Conservation (phyloP, 2,888 invertebrate genomes). For the Automeris io region DNA sequence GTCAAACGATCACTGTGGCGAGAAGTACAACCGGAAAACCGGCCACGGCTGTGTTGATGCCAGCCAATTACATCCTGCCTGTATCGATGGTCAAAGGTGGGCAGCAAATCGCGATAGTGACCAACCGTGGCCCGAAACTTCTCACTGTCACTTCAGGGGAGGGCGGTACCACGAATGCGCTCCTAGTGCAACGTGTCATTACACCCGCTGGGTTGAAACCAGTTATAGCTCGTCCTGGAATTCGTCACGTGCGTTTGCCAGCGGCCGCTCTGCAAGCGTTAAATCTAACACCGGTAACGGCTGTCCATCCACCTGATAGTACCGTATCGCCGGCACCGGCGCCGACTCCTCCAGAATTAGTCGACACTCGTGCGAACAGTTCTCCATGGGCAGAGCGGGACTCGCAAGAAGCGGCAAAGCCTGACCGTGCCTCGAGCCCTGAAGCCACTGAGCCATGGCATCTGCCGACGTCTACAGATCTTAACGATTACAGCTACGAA, state of each 20-base stretch:
- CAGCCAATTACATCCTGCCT: slow-evolving; percentile 84
- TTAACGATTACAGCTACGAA: slow-evolving; percentile 60
- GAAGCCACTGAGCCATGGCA: slow-evolving; percentile 65
- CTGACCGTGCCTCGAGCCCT: slow-evolving; percentile 53
- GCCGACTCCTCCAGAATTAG: slow-evolving; percentile 53
- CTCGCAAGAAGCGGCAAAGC: slow-evolving; percentile 39
- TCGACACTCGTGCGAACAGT: slow-evolving; percentile 51
- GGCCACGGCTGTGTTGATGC: slow-evolving; percentile 81
- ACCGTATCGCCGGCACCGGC: slow-evolving; percentile 47
- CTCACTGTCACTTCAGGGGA: slow-evolving; percentile 64
- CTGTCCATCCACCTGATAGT: slow-evolving; percentile 50
- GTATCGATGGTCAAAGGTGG: slow-evolving; percentile 84
- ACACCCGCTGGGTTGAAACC: slow-evolving; percentile 79
- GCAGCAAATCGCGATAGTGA: slow-evolving; percentile 84
- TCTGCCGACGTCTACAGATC: slow-evolving; percentile 45
- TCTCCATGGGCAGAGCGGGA: slow-evolving; percentile 61
- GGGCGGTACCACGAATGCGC: slow-evolving; percentile 76
- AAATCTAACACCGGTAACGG: slow-evolving; percentile 46
- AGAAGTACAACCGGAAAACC: slow-evolving; percentile 79
- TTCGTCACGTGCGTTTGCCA: slow-evolving; percentile 70
- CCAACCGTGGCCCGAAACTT: slow-evolving; percentile 79
- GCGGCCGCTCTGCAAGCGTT: slow-evolving; percentile 61
- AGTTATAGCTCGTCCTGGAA: slow-evolving; percentile 71
- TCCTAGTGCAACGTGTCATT: slow-evolving; percentile 81
- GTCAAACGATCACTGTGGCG: slow-evolving; percentile 80